Percentiles rank a stretch among this genome's conserved stretches.
Evolutionary conservation across 1,140 invertebrate species (phyloP).

Genomic region (Ceratitis capitata): DNA sequence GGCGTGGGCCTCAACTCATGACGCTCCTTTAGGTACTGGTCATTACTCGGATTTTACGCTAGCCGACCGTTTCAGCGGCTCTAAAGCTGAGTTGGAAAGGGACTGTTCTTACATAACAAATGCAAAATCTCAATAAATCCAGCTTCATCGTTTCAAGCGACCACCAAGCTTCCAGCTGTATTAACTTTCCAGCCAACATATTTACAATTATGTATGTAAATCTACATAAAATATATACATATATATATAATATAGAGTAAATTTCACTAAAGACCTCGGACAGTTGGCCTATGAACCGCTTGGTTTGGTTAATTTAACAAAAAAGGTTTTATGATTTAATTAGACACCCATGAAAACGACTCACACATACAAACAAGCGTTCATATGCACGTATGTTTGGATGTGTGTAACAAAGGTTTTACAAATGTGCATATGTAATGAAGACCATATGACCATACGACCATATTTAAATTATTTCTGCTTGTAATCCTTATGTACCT

Average conservation of each 20-base stretch:
- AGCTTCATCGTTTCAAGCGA: too few relatives aligned
- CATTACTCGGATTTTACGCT: too few relatives aligned
- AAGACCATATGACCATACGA: not conserved
- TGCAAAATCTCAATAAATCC: too few relatives aligned
- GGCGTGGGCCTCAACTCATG: too few relatives aligned
- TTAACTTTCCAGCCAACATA: too few relatives aligned
- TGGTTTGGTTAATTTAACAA: not conserved
- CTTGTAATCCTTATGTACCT: not conserved
- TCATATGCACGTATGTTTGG: too few relatives aligned
- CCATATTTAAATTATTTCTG: not conserved
- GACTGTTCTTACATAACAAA: too few relatives aligned
- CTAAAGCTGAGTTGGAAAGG: too few relatives aligned
- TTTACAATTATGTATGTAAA: not conserved
- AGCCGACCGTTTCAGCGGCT: too few relatives aligned
- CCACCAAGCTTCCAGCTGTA: too few relatives aligned
- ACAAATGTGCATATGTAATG: conserved; percentile 13
- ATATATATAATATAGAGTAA: not conserved
- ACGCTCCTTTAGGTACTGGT: too few relatives aligned
- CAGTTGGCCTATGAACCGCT: too few relatives aligned
- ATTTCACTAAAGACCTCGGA: not conserved
- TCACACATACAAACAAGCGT: not conserved
- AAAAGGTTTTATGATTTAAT: not conserved
- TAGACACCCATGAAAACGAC: conserved; percentile 1
- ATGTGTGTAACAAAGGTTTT: not conserved
- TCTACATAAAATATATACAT: not conserved